phyloP scores from a whole-genome alignment of 2,797 vertebrate genomes.

The Pelochelys cantorii region DNA sequence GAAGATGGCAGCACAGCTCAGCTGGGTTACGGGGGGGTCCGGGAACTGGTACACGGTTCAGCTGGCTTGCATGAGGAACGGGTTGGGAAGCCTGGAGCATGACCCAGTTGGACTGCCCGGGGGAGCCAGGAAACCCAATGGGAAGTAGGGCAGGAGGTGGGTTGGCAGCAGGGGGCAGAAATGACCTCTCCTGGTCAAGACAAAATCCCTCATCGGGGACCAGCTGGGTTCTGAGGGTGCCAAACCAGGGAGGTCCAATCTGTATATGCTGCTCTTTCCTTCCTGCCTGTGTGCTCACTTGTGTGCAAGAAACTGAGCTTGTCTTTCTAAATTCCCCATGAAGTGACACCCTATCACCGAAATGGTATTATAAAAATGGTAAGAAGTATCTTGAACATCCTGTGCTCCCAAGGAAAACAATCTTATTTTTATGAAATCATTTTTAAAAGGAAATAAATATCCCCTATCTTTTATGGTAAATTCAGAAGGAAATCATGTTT shows the following conservation, averaged over 20 bases:
- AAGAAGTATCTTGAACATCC: conserved; percentile 5
- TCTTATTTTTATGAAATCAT: neutral
- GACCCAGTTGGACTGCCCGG: too few relatives aligned
- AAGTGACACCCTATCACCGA: neutral
- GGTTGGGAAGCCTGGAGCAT: too few relatives aligned
- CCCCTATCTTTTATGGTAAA: neutral
- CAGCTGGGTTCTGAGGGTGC: too few relatives aligned
- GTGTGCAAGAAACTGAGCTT: neutral
- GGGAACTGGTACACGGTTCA: neutral
- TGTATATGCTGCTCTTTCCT: neutral
- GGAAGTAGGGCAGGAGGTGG: too few relatives aligned
- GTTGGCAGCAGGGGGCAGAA: too few relatives aligned
- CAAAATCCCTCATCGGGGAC: too few relatives aligned
- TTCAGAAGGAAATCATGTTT: conserved; percentile 30
- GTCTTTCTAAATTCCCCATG: neutral
- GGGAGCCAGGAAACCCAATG: too few relatives aligned
- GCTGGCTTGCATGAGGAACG: too few relatives aligned
- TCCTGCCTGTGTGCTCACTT: neutral
- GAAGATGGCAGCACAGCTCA: too few relatives aligned
- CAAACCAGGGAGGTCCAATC: too few relatives aligned
- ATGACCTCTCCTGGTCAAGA: too few relatives aligned
- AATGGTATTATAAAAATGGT: conserved; percentile 7
- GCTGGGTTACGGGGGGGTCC: too few relatives aligned
- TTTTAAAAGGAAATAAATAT: neutral
- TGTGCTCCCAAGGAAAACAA: conserved; percentile 13